Evolutionary conservation across 2,888 invertebrate species (phyloP), one percentile per base, ranked within the genome.

Genomic region (Microctonus aethiopoides): DNA sequence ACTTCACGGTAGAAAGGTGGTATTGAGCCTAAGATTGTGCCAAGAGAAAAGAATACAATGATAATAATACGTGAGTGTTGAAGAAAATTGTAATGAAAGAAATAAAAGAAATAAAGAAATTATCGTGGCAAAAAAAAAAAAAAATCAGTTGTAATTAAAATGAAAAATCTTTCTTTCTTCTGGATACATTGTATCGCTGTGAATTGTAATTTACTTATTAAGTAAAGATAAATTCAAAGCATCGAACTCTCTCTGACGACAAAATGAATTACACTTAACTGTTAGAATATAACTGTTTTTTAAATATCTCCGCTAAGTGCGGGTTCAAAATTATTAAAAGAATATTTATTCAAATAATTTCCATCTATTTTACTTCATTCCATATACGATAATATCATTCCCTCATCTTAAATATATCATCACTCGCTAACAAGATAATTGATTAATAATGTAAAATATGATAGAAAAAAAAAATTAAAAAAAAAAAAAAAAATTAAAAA

Each of bases 1-100:
- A 89, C 86, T 80, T 90, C 89, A 72, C 89, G 84, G 81, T 90
- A 90, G 77, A 87, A 86, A 32, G 88, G 84, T 72, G 90, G 90
- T 75, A 90, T 88, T 51, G 88, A 87, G 77, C 89, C 89, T 90
- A 70, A 16, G 52, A 64, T 82, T 77, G 70, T 68, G 71, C 63
- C 70, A 75, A 41, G 63, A 67, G 72, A 68, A 70, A 29, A 56
- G 62, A 63, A 62, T 67, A 57, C 54, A 68, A 34, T 57, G 34
- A 67, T 29, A 67, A 56, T 52, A 67, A 56, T 57, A 29, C 3
- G 7, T 29, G 29, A 29, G 7, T 29, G 41, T 7, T 36, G 68
- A 36, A 5, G 29, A 29, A 5, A 29, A 29, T 29, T 6, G n/a
- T n/a, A 10, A 11, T n/a, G 36, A 64, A 60, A 36, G 20, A 39